Percentiles rank a stretch among this genome's conserved stretches.
These are phyloP conservation scores for Brachionus calyciflorus DNA, from an alignment of 1,140 invertebrate species.

Conservation along the genomic window DNA sequence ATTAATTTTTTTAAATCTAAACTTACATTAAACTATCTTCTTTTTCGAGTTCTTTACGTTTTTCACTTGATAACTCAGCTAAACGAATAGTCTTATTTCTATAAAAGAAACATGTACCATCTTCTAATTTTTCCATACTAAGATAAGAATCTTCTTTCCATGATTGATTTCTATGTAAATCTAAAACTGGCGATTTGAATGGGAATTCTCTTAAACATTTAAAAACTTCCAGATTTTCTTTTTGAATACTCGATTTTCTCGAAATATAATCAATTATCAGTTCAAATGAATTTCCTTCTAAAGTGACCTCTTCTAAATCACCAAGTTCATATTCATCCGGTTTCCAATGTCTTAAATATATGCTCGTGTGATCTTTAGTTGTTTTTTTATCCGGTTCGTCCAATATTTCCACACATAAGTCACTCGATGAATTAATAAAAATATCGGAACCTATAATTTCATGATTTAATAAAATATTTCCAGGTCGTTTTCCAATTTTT, in stretches of 20 bases:
- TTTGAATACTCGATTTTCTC: background rate
- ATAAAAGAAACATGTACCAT: slow-evolving; percentile 31
- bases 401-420: slow-evolving; percentile 8
- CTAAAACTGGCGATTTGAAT: slow-evolving; percentile 6
- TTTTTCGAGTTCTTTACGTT: slow-evolving; percentile 24
- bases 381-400: slow-evolving; percentile 22
- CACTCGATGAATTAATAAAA: slow-evolving; percentile 8
- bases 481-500: slow-evolving; percentile 24
- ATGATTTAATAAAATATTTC: slow-evolving; percentile 14
- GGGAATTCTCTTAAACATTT: slow-evolving; percentile 31
- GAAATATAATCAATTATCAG: slow-evolving; percentile 8
- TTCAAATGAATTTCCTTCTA: slow-evolving; percentile 5
- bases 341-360: slow-evolving; percentile 29
- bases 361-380: background rate
- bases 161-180: background rate
- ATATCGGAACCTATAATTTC: slow-evolving; percentile 32
- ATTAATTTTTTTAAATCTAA: background rate
- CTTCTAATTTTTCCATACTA: slow-evolving; percentile 19
- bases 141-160: slow-evolving; percentile 28
- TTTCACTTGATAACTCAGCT: background rate
- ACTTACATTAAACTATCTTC: slow-evolving; percentile 26
- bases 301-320: background rate
- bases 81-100: slow-evolving; percentile 29
- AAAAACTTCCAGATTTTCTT: slow-evolving; percentile 6
- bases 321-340: slow-evolving; percentile 25